Base-by-base conservation (phyloP, 2,113 vertebrate species). In the Alligator sinensis region DNA sequence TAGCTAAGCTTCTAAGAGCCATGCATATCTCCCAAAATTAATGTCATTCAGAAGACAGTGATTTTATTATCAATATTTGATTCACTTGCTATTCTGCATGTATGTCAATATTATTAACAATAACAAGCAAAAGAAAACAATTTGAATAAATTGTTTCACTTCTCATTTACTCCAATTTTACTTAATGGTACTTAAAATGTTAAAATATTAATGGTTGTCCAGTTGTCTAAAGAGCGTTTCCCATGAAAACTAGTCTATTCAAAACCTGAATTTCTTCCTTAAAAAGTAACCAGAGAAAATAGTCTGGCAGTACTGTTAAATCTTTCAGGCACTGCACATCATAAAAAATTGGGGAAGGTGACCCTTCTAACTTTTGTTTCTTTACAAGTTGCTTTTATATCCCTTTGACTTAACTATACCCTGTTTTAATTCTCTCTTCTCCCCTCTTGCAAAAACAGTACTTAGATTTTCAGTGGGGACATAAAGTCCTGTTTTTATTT, bases 191-290 rank as follows among this genome's bases (percentile, higher is more conserved):
- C 27, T 81, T 25, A 27, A 8, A 14, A 54, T 38, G 8, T 80
- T 38, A 84, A 66, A 28, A 70, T 30, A 17, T n/a, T 34, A 25
- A 21, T 11, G 0, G 0, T 12, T 78, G 30, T 55, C 19, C 57
- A 58, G 9, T 11, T 66, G n/a, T 11, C 6, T 3, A 27, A 57
- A 54, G 82, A 34, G 82, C 27, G 30, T 60, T 19, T 77, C 88
- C 68, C 63, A 77, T 11, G 72, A 4, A 30, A 66, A n/a, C 3
- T 60, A 76, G 55, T 57, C 1, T 38, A 78, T 30, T 28, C 7
- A 18, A 55, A 58, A 34, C 28, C 9, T 24, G 66, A 34, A 6
- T 38, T 5, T 3, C 14, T 72, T 38, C 3, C 6, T 59, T 54
- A 58, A 38, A n/a, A 80, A 21, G 66, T 19, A 59, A 3, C 1